Evolutionary conservation across 2,888 invertebrate species (phyloP).

Genomic region (Conomelus anceps): DNA sequence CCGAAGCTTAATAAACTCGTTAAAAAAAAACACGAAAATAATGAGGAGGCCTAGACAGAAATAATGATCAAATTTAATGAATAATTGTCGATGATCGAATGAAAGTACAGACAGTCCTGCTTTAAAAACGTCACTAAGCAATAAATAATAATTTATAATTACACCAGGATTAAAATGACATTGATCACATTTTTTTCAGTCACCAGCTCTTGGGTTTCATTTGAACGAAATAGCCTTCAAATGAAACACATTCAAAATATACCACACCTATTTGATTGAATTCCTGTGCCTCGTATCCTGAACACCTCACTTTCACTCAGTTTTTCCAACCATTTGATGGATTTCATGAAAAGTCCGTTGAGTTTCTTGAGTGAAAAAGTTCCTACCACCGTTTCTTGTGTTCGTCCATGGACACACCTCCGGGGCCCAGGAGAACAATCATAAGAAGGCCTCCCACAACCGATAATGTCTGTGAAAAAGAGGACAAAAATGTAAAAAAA

Average conservation of each 20-base stretch:
- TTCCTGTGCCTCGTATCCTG: not conserved
- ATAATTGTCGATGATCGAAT: not conserved
- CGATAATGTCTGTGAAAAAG: slow-evolving; percentile 81
- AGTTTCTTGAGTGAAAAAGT: not conserved
- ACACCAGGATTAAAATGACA: not conserved
- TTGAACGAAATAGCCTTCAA: not conserved
- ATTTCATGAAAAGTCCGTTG: not conserved
- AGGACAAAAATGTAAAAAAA: not conserved
- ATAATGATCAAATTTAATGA: not conserved
- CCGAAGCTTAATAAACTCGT: no score
- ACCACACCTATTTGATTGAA: not conserved
- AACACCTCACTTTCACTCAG: not conserved
- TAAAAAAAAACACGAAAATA: no score
- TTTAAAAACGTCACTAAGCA: not conserved
- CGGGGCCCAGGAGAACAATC: slow-evolving; percentile 97
- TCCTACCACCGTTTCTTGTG: slow-evolving; percentile 95
- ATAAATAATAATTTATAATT: not conserved
- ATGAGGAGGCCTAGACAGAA: not conserved
- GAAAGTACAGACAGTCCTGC: not conserved
- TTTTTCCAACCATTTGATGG: not conserved
- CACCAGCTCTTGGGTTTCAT: no score
- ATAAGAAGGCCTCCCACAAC: slow-evolving; percentile 97
- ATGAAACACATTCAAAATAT: no score
- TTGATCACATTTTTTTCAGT: not conserved
- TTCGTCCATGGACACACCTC: slow-evolving; percentile 98